phyloP scores from a whole-genome alignment of 2,888 invertebrate species.

The Silvanus unidentatus region DNA sequence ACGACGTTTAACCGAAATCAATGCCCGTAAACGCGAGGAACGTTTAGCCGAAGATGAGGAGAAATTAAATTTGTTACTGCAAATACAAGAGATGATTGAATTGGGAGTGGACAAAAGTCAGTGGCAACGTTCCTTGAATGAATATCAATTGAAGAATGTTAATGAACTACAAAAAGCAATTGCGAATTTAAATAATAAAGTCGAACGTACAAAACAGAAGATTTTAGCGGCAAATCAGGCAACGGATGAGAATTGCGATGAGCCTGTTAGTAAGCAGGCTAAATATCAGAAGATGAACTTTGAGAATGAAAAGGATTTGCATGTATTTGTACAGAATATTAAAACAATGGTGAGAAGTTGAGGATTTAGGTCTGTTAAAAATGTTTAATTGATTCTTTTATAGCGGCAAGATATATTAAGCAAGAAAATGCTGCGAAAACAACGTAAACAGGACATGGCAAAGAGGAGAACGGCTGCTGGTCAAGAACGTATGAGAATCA shows the following conservation, averaged over 20 bases:
- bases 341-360: constrained; percentile 55
- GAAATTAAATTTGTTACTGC: constrained; percentile 68
- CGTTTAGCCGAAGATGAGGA: constrained; percentile 85
- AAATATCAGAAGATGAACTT: constrained; percentile 44
- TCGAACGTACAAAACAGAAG: constrained; percentile 72
- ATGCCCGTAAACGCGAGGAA: constrained; percentile 82
- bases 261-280: constrained; percentile 43
- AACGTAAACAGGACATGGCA: constrained; percentile 81
- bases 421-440: constrained; percentile 67
- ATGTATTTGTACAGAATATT: constrained; percentile 51
- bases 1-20: constrained; percentile 77
- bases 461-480: constrained; percentile 86
- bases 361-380: background rate
- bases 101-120: constrained; percentile 66
- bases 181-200: constrained; percentile 60
- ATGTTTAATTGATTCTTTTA: constrained; percentile 12
- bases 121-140: constrained; percentile 58
- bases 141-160: constrained; percentile 67
- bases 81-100: constrained; percentile 71
- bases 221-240: constrained; percentile 64
- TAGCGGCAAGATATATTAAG: constrained; percentile 66
- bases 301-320: constrained; percentile 42
- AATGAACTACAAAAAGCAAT: constrained; percentile 76
- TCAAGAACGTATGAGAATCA: constrained; percentile 91
- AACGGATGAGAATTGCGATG: constrained; percentile 50